Conservation (phyloP, 2,113 vertebrate species). For the Poeciliopsis occidentalis region DNA sequence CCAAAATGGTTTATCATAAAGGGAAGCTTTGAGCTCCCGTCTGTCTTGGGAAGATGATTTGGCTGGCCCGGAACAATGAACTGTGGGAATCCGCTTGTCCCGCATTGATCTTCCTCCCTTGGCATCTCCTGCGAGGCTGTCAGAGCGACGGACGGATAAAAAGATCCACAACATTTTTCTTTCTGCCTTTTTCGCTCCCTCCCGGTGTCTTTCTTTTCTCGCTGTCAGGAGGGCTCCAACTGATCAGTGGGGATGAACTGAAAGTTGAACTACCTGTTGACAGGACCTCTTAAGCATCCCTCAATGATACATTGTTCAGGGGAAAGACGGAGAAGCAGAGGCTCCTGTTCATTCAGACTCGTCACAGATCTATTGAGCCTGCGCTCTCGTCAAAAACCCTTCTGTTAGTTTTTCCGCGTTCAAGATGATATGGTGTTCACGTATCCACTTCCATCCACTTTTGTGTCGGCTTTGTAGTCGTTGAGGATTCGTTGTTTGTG, state of each 20-base stretch:
- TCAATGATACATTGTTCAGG: slow-evolving; percentile 88
- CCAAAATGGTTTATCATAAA: slow-evolving; percentile 82
- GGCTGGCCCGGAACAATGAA: slow-evolving; percentile 79
- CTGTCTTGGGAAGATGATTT: slow-evolving; percentile 77
- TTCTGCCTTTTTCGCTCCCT: slow-evolving; percentile 58
- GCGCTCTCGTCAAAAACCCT: slow-evolving; percentile 25
- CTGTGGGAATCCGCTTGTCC: slow-evolving; percentile 84
- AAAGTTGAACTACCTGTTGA: slow-evolving; percentile 88
- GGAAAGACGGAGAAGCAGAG: slow-evolving; percentile 63
- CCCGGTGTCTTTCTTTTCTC: slow-evolving; percentile 70
- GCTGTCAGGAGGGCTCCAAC: slow-evolving; percentile 58
- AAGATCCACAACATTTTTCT: slow-evolving; percentile 79
- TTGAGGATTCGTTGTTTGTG: neutral
- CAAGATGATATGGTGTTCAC: slow-evolving; percentile 12
- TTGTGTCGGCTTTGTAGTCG: neutral
- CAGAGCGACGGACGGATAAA: slow-evolving; percentile 72
- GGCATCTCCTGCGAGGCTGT: slow-evolving; percentile 76
- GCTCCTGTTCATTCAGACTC: slow-evolving; percentile 60
- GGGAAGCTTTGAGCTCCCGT: slow-evolving; percentile 80
- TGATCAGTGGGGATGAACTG: slow-evolving; percentile 79
- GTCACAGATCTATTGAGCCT: slow-evolving; percentile 52
- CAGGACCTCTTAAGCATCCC: slow-evolving; percentile 84
- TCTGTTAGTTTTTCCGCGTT: slow-evolving; percentile 23
- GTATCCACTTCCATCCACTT: neutral
- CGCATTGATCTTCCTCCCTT: slow-evolving; percentile 82